Evolutionary conservation across 23 tunicate genomes (phyloP), one percentile per base, ranked within the genome.

Genomic region (Trididemnum clinides): DNA sequence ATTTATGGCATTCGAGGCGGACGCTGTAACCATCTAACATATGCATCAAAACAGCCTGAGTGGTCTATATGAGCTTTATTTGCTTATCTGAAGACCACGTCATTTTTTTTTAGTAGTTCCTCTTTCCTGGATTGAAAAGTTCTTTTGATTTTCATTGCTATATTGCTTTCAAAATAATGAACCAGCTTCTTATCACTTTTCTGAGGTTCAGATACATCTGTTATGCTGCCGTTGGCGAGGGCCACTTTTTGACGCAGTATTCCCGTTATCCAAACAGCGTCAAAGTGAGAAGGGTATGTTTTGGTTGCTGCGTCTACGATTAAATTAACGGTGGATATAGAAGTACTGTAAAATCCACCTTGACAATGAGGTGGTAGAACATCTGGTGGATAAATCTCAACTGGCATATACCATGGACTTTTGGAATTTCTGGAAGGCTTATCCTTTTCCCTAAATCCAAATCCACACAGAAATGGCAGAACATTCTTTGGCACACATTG

Each of bases 191-290:
- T 12, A 25, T n/a, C 27, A 10, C 21, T n/a, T 59, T n/a, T 12
- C n/a, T n/a, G n/a, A n/a, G n/a, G n/a, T n/a, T n/a, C n/a, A 59
- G 66, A 19, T 10, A 70, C 7, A 37, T 70, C 76, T 70, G 28
- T 70, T 5, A 70, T 32, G 19, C 38, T 70, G 7, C n/a, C 76
- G 12, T 37, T 33, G 19, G 23, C 76, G 4, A 51, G 23, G 7
- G 78, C 86, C 12, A 82, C 5, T 64, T 82, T 82, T 37, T 82
- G 86, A 15, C 86, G 75, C 64, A 82, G 78, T 12, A 82, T 64
- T 33, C 86, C 86, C 5, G 86, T 82, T 5, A 82, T 64, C 86
- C 86, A 82, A 22, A 64, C 77, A 5, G 86, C 86, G 31, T 82
- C 86, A 23, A 82, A 33, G 6, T 64, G 77, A 15, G 77, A 64